Conservation (phyloP, 35 echinoderm and acorn worm species). For the Hemicentrotus pulcherrimus region DNA sequence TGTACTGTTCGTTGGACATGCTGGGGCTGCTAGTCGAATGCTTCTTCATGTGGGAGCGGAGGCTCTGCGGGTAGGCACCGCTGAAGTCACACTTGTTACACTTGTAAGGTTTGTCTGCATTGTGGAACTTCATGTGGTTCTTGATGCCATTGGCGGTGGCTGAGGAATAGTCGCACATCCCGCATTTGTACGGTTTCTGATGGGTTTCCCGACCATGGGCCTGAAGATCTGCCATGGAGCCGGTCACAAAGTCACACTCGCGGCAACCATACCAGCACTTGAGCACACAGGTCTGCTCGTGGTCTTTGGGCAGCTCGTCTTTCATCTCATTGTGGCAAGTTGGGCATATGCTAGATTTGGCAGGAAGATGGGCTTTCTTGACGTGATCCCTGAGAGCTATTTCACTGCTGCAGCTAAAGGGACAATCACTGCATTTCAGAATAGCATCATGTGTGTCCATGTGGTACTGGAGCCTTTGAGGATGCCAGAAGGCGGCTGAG, state of each 20-base stretch:
- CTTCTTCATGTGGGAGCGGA: slow-evolving; percentile 86
- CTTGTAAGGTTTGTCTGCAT: slow-evolving; percentile 90
- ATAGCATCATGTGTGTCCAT: slow-evolving; percentile 51
- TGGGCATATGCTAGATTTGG: slow-evolving; percentile 48
- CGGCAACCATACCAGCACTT: slow-evolving; percentile 67
- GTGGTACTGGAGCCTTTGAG: slow-evolving; percentile 50
- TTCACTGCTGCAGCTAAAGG: slow-evolving; percentile 25
- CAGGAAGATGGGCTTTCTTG: slow-evolving; percentile 26
- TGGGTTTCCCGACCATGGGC: slow-evolving; percentile 66
- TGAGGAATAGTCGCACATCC: slow-evolving; percentile 80
- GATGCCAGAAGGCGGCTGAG: slow-evolving; percentile 54
- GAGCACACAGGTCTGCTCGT: slow-evolving; percentile 63
- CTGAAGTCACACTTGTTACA: slow-evolving; percentile 86
- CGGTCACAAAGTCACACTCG: slow-evolving; percentile 73
- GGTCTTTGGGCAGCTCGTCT: slow-evolving; percentile 51
- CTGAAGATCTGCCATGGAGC: slow-evolving; percentile 58
- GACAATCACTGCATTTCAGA: slow-evolving; percentile 47
- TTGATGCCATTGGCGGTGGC: slow-evolving; percentile 88
- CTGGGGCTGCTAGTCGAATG: slow-evolving; percentile 52
- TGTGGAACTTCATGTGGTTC: slow-evolving; percentile 99
- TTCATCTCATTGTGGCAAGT: slow-evolving; percentile 55
- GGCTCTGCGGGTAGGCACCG: slow-evolving; percentile 95
- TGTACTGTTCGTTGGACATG: slow-evolving; percentile 71
- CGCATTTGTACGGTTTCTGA: slow-evolving; percentile 86
- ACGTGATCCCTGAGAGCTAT: slow-evolving; percentile 17